These are phyloP conservation scores for Callochromis pleurospilus DNA, from an alignment of 2,113 vertebrate species.

Conservation along the genomic window DNA sequence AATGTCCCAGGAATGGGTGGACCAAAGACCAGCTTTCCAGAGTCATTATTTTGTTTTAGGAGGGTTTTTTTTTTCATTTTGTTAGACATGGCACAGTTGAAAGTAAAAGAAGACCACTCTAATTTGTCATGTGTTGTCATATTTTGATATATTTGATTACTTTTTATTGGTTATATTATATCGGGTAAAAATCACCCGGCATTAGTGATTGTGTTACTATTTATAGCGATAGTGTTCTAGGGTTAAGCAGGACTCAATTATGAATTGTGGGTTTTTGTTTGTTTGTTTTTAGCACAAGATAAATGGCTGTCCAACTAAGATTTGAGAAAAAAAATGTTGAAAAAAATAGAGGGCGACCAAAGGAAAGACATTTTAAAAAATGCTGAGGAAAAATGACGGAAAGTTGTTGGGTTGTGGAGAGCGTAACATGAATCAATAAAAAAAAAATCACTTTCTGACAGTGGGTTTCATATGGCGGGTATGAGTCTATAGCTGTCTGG, in stretches of 20 bases:
- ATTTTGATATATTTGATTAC: too few species aligned
- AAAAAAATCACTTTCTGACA: neutral
- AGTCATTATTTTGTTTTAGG: too few species aligned
- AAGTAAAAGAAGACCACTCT: too few species aligned
- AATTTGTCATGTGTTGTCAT: too few species aligned
- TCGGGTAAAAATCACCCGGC: too few species aligned
- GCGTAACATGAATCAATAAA: neutral
- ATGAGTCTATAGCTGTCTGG: neutral
- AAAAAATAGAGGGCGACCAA: neutral
- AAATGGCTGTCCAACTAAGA: neutral
- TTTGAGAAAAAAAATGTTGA: neutral
- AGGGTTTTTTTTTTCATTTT: too few species aligned
- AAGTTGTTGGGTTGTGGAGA: neutral
- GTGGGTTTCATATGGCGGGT: neutral
- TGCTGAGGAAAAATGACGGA: neutral
- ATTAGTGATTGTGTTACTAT: too few species aligned
- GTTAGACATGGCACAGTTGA: too few species aligned
- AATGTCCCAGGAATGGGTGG: too few species aligned
- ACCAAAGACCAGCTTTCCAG: too few species aligned
- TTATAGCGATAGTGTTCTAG: too few species aligned
- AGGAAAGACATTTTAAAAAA: neutral
- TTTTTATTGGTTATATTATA: too few species aligned
- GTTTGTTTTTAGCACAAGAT: neutral
- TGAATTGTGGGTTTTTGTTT: neutral
- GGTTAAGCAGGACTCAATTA: neutral